Conservation (phyloP, 2,113 vertebrate species). For the Phyllostomus discolor region DNA sequence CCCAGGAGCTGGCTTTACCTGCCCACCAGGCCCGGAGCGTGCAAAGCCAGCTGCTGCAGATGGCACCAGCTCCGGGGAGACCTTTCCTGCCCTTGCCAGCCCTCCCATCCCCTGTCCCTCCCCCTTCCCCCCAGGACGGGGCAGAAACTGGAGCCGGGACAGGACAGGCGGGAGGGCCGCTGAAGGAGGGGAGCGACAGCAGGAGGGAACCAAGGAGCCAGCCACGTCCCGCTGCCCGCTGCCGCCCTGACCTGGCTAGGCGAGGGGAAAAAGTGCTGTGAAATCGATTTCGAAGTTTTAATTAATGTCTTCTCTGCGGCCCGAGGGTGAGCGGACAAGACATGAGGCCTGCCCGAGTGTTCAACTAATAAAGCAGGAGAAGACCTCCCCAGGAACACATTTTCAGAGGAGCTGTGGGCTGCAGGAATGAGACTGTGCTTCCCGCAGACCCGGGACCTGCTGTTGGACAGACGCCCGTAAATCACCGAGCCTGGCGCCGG, state of each 20-base stretch:
- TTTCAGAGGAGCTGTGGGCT: neutral
- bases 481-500: neutral
- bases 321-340: neutral
- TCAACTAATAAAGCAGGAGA: neutral
- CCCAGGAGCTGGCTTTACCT: neutral
- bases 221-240: neutral
- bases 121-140: neutral
- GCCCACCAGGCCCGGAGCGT: neutral
- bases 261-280: neutral
- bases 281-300: neutral
- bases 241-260: neutral
- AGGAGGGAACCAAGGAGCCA: neutral
- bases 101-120: too few relatives aligned
- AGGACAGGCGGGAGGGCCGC: neutral
- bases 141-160: neutral
- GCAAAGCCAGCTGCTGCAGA: neutral
- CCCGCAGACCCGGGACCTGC: neutral
- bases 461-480: neutral
- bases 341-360: neutral
- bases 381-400: neutral
- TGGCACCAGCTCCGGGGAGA: neutral
- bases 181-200: neutral
- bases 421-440: neutral
- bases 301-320: neutral
- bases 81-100: neutral